Evolutionary conservation across 2,797 vertebrate species (phyloP).

Genomic region (Pipistrellus pygmaeus): DNA sequence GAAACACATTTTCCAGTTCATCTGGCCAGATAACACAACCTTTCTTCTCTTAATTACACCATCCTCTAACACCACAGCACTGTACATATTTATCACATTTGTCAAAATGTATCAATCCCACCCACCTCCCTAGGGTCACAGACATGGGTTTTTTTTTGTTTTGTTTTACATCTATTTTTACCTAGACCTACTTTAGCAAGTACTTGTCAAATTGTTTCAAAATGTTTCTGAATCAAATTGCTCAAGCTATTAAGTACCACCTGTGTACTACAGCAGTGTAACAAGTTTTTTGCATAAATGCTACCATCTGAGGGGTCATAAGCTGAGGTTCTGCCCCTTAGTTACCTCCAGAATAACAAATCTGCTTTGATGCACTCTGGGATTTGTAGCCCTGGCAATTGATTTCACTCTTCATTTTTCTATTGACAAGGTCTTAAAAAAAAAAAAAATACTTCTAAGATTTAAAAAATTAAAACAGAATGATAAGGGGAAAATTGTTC

Average conservation of each 20-base stretch:
- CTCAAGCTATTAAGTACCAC: not conserved
- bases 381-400: not conserved
- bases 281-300: not conserved
- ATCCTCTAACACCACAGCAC: not conserved
- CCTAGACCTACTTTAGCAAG: conserved; percentile 13
- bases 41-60: not conserved
- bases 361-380: not conserved
- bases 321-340: not conserved
- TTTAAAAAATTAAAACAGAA: not conserved
- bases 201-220: not conserved
- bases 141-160: too few relatives aligned
- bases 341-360: not conserved
- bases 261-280: not conserved
- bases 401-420: not conserved
- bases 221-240: conserved; percentile 13
- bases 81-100: not conserved
- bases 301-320: not conserved
- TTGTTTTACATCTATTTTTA: not conserved
- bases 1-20: not conserved
- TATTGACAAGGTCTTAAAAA: not conserved
- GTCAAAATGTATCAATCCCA: not conserved
- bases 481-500: not conserved
- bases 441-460: conserved; percentile 18
- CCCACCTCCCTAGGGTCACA: not conserved
- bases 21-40: not conserved